Evolutionary conservation across 2,888 invertebrate genomes (phyloP), one percentile per base, ranked within the genome.

Genomic region (Dyspetes luteomarginatus): DNA sequence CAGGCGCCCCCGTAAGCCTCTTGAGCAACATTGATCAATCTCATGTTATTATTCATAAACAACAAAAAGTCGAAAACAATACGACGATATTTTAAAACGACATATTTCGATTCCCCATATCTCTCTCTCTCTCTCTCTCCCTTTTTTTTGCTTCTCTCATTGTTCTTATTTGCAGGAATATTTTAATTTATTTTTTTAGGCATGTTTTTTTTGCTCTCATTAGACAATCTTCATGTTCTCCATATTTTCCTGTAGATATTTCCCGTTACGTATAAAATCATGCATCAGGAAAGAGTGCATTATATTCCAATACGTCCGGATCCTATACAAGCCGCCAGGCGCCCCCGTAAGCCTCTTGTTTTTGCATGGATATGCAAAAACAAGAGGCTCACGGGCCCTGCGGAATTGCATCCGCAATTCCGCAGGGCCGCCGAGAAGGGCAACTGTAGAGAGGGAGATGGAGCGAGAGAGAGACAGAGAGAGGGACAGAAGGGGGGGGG

Each of bases 281-380:
- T 48, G 48, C 64, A 58, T 28, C 45, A 56, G 30, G 22, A n/a
- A 19, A 48, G 48, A 30, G 36, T n/a, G 60, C 4, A 60, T 56
- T 36, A 60, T 64, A 36, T 17, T 48, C 17, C 22, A n/a, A 52
- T 52, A 43, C 56, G 56, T 24, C 56, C 52, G 52, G 52, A 72
- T 69, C 41, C 60, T 41, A 72, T 67, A 52, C 28, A 41, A 48
- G 67, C 24, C 62, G n/a, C n/a, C 62, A 55, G 62, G 75, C 67
- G 67, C 74, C 41, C 73, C 28, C 60, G 69, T 67, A 60, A 81
- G 74, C 69, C 74, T 69, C 77, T 68, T 74, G 78, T 81, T 82
- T 82, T 81, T 81, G 75, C 82, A 78, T 45, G 48, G 76, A 75
- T 75, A n/a, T n/a, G n/a, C n/a, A n/a, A n/a, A n/a, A n/a, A n/a